Conservation (phyloP, 2,888 invertebrate species). For the Xestia ashworthii region DNA sequence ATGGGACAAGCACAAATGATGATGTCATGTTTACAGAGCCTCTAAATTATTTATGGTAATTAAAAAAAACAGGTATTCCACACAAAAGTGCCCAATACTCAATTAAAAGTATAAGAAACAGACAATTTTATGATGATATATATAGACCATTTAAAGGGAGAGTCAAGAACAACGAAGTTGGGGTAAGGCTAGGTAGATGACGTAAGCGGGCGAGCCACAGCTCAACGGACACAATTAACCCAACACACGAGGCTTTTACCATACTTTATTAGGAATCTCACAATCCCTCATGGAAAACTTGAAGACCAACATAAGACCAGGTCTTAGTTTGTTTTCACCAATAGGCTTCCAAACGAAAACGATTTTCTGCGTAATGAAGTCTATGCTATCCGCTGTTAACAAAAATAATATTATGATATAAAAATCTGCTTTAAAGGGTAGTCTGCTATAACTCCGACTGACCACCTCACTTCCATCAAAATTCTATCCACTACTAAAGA, state of each 20-base stretch:
- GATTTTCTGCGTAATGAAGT: too few relatives aligned
- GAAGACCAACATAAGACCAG: not conserved
- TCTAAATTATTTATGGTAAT: not conserved
- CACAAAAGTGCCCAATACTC: not conserved
- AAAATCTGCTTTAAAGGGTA: too few relatives aligned
- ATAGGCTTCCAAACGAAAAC: not conserved
- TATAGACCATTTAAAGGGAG: not conserved
- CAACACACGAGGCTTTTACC: not conserved
- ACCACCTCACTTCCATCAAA: not conserved
- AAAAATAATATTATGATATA: too few relatives aligned
- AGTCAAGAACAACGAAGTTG: not conserved
- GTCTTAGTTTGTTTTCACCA: not conserved
- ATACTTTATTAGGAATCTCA: not conserved
- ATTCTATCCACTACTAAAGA: not conserved
- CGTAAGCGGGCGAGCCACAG: not conserved
- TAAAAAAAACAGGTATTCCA: not conserved
- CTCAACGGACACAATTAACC: not conserved
- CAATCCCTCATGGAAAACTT: not conserved
- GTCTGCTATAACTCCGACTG: too few relatives aligned
- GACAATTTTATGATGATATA: too few relatives aligned
- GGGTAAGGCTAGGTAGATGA: not conserved
- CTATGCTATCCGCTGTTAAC: too few relatives aligned
- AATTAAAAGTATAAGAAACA: too few relatives aligned
- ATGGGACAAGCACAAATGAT: too few relatives aligned
- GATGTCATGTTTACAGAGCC: not conserved